Percentiles rank a stretch among this genome's conserved stretches.
Evolutionary conservation across 2,888 invertebrate genomes (phyloP).

Genomic region (Nezara viridula): DNA sequence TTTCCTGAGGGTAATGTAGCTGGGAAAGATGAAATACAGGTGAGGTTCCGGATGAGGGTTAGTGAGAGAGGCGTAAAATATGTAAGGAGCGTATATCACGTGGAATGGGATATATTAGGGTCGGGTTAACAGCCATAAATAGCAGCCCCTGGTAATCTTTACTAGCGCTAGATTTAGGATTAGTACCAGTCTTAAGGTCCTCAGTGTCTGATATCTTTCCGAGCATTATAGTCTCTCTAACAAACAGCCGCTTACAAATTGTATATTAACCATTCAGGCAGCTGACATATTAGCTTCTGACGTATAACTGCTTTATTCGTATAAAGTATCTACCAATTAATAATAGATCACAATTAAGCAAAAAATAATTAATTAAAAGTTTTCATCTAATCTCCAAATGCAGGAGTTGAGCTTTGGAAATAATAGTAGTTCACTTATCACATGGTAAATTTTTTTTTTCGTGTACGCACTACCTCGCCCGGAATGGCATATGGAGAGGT

Average conservation of each 20-base stretch:
- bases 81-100: constrained; percentile 6
- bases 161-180: not conserved
- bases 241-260: not conserved
- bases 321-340: too few relatives aligned
- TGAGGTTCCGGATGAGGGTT: not conserved
- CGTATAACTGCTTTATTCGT: too few relatives aligned
- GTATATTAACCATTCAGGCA: not conserved
- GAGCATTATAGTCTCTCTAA: not conserved
- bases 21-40: constrained; percentile 8
- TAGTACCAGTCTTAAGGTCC: not conserved
- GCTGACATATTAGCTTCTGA: too few relatives aligned
- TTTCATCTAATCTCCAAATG: too few relatives aligned
- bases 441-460: too few relatives aligned
- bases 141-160: not conserved
- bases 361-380: too few relatives aligned
- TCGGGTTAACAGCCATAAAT: constrained; percentile 3
- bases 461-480: too few relatives aligned
- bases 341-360: too few relatives aligned
- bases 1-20: not conserved
- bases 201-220: not conserved
- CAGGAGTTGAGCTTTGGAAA: too few relatives aligned
- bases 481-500: too few relatives aligned
- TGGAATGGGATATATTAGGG: not conserved
- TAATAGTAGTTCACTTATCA: too few relatives aligned
- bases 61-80: not conserved